These are phyloP conservation scores for Drosophila setifemur DNA, from an alignment of 1,140 invertebrate genomes.

Conservation along the genomic window DNA sequence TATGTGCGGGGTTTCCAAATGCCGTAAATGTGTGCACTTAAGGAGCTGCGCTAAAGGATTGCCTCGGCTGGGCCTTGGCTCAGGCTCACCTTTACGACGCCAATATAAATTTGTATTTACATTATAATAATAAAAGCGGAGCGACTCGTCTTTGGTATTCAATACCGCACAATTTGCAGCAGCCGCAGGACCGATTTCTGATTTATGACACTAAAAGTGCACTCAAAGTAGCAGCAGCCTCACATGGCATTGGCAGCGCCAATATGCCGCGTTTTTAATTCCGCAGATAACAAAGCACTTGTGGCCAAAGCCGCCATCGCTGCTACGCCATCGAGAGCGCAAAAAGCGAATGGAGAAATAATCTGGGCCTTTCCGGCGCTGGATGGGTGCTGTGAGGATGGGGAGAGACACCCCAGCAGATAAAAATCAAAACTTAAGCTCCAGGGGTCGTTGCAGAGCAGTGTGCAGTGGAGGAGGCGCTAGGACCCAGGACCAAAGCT, in stretches of 20 bases:
- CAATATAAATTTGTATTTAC: slow-evolving; percentile 82
- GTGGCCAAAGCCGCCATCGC: slow-evolving; percentile 31
- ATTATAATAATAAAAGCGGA: slow-evolving; percentile 66
- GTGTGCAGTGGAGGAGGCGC: slow-evolving; percentile 16
- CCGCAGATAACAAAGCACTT: slow-evolving; percentile 75
- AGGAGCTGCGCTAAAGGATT: slow-evolving; percentile 64
- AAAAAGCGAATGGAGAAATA: slow-evolving; percentile 63
- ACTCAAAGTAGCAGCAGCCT: slow-evolving; percentile 51
- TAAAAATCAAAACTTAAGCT: slow-evolving; percentile 74
- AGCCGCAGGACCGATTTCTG: slow-evolving; percentile 62
- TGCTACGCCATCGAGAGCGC: slow-evolving; percentile 11
- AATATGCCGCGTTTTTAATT: slow-evolving; percentile 77
- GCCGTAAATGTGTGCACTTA: slow-evolving; percentile 41
- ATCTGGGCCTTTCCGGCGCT: slow-evolving; percentile 25
- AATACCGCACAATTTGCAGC: slow-evolving; percentile 22
- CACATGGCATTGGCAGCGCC: slow-evolving; percentile 33
- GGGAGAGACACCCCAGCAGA: slow-evolving; percentile 24
- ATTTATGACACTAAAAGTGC: slow-evolving; percentile 78
- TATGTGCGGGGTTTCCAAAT: slow-evolving; percentile 1
- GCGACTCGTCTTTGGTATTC: slow-evolving; percentile 6
- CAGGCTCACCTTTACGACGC: slow-evolving; percentile 76
- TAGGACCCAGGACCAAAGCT: slow-evolving; percentile 22
- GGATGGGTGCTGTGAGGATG: background rate
- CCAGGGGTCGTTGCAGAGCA: slow-evolving; percentile 24
- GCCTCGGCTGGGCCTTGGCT: background rate